Percentiles rank a stretch among this genome's conserved stretches.
Evolutionary conservation across 2,113 vertebrate species (phyloP).

Genomic region (Percina caprodes): DNA sequence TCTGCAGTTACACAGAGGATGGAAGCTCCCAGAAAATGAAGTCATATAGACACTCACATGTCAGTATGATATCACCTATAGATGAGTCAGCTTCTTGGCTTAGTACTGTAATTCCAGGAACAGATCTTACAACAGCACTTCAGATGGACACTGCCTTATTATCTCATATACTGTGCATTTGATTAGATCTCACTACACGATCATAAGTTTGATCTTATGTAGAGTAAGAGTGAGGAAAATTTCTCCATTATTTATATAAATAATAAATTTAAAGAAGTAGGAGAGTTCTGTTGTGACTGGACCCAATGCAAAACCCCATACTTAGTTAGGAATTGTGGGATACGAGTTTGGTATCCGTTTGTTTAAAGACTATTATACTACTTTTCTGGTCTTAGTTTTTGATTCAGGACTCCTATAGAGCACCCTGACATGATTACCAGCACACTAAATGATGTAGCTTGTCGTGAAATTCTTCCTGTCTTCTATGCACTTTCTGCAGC

Average conservation of each 20-base stretch:
- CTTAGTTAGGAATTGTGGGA: background rate
- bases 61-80: constrained; percentile 61
- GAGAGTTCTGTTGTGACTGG: constrained; percentile 1
- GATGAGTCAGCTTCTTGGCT: constrained; percentile 22
- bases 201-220: background rate
- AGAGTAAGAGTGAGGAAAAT: background rate
- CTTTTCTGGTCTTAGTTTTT: too few species aligned
- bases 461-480: too few species aligned
- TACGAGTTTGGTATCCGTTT: background rate
- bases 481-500: too few species aligned
- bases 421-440: too few species aligned
- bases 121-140: constrained; percentile 40
- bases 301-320: background rate
- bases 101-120: constrained; percentile 43
- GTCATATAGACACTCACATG: constrained; percentile 56
- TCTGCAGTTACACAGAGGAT: constrained; percentile 24
- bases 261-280: background rate
- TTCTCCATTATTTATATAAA: background rate
- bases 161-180: constrained; percentile 38
- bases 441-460: too few species aligned
- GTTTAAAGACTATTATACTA: too few species aligned
- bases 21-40: constrained; percentile 63
- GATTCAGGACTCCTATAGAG: too few species aligned
- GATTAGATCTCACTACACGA: background rate
- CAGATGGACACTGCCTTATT: constrained; percentile 45